Evolutionary conservation across 2,113 vertebrate genomes (phyloP).

Genomic region (Ciconia boyciana): DNA sequence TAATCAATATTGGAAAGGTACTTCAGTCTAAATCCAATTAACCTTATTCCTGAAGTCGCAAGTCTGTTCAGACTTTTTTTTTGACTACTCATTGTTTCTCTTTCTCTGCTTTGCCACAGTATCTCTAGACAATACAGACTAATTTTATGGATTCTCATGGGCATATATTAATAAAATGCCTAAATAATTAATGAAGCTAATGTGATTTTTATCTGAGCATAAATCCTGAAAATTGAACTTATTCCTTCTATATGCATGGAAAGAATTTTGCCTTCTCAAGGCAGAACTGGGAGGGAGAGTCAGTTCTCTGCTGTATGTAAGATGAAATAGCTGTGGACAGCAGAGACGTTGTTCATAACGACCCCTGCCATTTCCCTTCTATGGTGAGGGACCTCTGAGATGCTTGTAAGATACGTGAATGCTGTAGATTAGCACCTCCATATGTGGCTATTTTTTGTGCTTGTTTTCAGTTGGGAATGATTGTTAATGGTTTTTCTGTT

Average conservation of each 20-base stretch:
- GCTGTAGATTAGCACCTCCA: neutral
- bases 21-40: neutral
- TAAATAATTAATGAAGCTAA: neutral
- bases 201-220: neutral
- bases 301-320: neutral
- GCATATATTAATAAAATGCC: neutral
- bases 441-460: neutral
- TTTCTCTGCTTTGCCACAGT: neutral
- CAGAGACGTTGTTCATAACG: neutral
- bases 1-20: neutral
- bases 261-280: neutral
- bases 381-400: neutral
- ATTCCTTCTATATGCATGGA: neutral
- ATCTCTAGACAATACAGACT: neutral
- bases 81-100: neutral
- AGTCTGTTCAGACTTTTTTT: neutral
- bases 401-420: neutral
- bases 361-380: neutral
- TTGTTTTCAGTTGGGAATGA: neutral
- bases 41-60: neutral
- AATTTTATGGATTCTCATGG: neutral
- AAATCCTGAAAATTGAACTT: neutral
- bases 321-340: neutral
- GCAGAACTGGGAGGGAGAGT: neutral
- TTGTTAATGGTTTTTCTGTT: neutral